Conservation (phyloP, 2,888 invertebrate genomes). For the Parthenolecanium corni region DNA sequence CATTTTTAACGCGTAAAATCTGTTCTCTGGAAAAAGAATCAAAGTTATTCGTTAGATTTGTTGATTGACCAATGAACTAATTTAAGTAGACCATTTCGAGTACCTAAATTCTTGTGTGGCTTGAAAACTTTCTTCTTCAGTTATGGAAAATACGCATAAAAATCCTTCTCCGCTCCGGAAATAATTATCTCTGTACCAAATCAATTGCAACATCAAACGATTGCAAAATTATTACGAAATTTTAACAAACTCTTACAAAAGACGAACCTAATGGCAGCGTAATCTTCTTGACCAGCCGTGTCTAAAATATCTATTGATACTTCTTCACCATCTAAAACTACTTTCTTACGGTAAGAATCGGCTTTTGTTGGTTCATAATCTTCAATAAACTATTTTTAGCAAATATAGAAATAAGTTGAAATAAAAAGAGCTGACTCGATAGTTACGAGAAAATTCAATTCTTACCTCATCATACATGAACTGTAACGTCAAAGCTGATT, state of each 20-base stretch:
- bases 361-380: conserved; percentile 99
- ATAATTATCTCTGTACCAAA: conserved; percentile 90
- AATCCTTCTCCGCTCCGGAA: conserved; percentile 99
- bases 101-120: conserved; percentile 97
- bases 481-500: conserved; percentile 96
- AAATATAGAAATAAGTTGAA: background rate
- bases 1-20: conserved; percentile 95
- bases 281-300: conserved; percentile 98
- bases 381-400: conserved; percentile 66
- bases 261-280: conserved; percentile 65
- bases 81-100: background rate
- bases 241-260: no score
- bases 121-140: conserved; percentile 97
- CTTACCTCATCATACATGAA: conserved; percentile 97
- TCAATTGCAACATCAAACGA: no score
- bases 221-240: background rate
- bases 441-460: conserved; percentile 1
- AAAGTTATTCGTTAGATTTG: no score
- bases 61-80: background rate
- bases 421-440: background rate
- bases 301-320: conserved; percentile 99
- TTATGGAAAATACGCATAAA: conserved; percentile 97
- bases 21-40: conserved; percentile 63
- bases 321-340: conserved; percentile 94
- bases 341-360: conserved; percentile 97